phyloP scores from a whole-genome alignment of 2,797 vertebrate species.

The Nannoperca australis region DNA sequence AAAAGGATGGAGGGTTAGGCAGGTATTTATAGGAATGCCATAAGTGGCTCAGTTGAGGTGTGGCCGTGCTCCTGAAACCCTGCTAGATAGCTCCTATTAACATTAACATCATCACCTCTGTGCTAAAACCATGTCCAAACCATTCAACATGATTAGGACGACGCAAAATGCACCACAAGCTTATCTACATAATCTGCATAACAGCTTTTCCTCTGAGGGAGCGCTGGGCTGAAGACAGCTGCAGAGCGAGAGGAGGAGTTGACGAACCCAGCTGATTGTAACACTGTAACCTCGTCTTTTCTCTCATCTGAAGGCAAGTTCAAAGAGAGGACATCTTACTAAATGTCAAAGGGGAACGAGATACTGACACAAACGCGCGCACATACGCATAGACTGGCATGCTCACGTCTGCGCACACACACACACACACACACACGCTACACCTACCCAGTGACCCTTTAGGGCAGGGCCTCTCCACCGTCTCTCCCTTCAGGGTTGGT shows the following conservation, averaged over 20 bases:
- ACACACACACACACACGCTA: constrained; percentile 18
- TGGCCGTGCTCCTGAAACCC: too few relatives aligned
- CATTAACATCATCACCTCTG: constrained; percentile 30
- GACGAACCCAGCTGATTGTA: constrained; percentile 31
- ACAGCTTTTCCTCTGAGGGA: constrained; percentile 54
- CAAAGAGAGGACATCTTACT: constrained; percentile 74
- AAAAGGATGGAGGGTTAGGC: too few relatives aligned
- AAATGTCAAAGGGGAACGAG: constrained; percentile 72
- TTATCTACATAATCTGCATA: constrained; percentile 54
- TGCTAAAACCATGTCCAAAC: constrained; percentile 39
- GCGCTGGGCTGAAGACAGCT: constrained; percentile 51
- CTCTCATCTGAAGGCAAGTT: constrained; percentile 68
- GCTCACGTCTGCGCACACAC: constrained; percentile 25
- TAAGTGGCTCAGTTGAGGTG: too few relatives aligned
- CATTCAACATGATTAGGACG: constrained; percentile 46
- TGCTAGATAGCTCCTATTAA: neutral
- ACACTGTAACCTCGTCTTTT: constrained; percentile 34
- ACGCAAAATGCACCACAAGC: constrained; percentile 27
- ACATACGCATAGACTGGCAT: constrained; percentile 26
- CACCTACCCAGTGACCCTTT: constrained; percentile 92
- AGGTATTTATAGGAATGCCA: too few relatives aligned
- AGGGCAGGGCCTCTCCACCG: constrained; percentile 92
- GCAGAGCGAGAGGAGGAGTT: constrained; percentile 51
- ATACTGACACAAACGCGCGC: constrained; percentile 53
- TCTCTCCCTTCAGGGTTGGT: constrained; percentile 91